Conservation (phyloP, 2,888 invertebrate species). For the Trachelus stipa region DNA sequence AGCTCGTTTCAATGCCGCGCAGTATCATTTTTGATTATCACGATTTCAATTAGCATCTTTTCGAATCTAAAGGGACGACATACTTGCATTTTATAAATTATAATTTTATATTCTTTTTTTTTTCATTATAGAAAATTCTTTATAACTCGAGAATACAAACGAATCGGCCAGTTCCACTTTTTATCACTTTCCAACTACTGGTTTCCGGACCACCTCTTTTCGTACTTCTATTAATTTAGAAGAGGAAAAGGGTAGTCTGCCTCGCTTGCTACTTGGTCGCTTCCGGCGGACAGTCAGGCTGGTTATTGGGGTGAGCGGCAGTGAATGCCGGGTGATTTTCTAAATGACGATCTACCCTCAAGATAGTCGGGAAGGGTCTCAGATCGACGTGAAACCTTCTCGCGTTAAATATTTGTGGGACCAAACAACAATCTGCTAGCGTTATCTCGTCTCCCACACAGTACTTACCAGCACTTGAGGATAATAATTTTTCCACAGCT, state of each 20-base stretch:
- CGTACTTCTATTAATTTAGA: conserved; percentile 48
- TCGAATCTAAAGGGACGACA: not conserved
- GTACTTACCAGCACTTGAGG: conserved; percentile 88
- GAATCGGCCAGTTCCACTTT: conserved; percentile 34
- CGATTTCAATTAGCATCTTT: not conserved
- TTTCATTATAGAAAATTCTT: not conserved
- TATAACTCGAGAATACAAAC: not conserved
- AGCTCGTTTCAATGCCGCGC: not conserved
- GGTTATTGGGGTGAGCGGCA: conserved; percentile 89
- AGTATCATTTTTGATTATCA: not conserved
- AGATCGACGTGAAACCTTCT: conserved; percentile 95
- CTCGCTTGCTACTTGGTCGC: conserved; percentile 77
- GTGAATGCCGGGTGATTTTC: conserved; percentile 91
- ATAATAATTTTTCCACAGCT: conserved; percentile 89
- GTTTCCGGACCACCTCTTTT: conserved; percentile 47
- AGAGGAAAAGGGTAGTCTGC: conserved; percentile 66
- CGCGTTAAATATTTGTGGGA: conserved; percentile 96
- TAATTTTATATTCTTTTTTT: not conserved
- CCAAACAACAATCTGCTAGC: conserved; percentile 93
- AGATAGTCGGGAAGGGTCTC: conserved; percentile 88
- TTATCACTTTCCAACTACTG: conserved; percentile 43
- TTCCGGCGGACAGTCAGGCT: conserved; percentile 95
- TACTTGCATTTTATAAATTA: not conserved
- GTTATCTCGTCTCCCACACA: conserved; percentile 95
- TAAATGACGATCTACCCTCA: conserved; percentile 86